Evolutionary conservation across 2,888 invertebrate genomes (phyloP).

Genomic region (Coelopa pilipes): DNA sequence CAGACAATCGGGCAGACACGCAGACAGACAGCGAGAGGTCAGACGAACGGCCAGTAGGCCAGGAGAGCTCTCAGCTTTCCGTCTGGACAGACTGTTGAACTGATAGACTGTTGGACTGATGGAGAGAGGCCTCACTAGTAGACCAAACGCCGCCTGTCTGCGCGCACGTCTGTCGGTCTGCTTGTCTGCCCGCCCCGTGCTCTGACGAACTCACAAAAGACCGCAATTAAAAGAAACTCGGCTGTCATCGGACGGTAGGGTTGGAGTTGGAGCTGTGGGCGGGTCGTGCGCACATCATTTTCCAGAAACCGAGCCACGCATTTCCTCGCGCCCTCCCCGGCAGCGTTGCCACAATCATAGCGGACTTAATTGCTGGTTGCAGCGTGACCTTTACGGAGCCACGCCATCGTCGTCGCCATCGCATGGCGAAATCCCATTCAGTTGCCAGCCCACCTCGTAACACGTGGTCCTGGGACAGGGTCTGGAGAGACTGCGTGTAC

Average conservation of each 20-base stretch:
- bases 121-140: background rate
- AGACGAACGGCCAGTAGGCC: too few species aligned
- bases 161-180: background rate
- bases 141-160: constrained; percentile 7
- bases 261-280: background rate
- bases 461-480: too few species aligned
- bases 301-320: constrained; percentile 4
- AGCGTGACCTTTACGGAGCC: too few species aligned
- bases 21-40: too few species aligned
- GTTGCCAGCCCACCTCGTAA: too few species aligned
- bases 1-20: background rate
- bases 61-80: too few species aligned
- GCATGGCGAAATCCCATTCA: too few species aligned
- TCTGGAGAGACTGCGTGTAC: too few species aligned
- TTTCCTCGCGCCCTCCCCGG: background rate
- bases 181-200: background rate
- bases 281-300: background rate
- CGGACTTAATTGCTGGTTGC: too few species aligned
- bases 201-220: constrained; percentile 14
- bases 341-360: too few species aligned
- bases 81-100: too few species aligned
- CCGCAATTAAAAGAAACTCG: constrained; percentile 13
- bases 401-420: too few species aligned
- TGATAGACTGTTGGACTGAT: background rate
- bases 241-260: background rate